phyloP scores from a whole-genome alignment of 2,888 invertebrate species.

The Neoscelio sp. region DNA sequence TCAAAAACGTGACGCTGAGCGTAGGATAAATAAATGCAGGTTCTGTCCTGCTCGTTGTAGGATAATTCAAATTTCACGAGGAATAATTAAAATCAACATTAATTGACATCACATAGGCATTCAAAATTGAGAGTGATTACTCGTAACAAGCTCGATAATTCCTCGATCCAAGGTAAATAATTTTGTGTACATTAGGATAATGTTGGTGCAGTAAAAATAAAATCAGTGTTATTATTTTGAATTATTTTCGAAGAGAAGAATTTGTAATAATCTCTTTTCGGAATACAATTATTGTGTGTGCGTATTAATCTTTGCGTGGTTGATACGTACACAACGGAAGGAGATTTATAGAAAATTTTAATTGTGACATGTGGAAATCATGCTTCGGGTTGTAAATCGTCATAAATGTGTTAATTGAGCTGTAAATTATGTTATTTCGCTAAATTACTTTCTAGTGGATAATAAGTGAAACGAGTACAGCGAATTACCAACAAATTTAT shows the following conservation, averaged over 20 bases:
- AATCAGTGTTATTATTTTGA: not conserved
- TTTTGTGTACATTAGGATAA: not conserved
- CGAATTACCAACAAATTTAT: constrained; percentile 1
- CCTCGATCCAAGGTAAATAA: constrained; percentile 23
- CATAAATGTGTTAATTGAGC: constrained; percentile 23
- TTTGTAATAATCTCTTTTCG: no score
- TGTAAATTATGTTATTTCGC: constrained; percentile 19
- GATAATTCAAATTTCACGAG: constrained; percentile 30
- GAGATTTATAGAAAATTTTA: no score
- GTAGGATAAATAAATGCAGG: constrained; percentile 31
- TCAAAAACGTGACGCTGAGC: constrained; percentile 59
- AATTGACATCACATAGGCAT: not conserved
- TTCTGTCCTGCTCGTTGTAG: constrained; percentile 19
- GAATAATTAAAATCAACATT: not conserved
- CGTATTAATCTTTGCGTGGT: no score
- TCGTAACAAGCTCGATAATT: constrained; percentile 8
- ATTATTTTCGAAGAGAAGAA: not conserved
- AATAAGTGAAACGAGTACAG: not conserved
- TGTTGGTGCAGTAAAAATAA: constrained; percentile 8
- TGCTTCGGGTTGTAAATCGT: constrained; percentile 6
- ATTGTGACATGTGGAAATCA: not conserved
- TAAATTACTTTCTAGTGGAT: constrained; percentile 20
- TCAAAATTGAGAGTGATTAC: constrained; percentile 32
- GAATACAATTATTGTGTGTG: no score
- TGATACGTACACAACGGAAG: no score